Evolutionary conservation across 2,113 vertebrate species (phyloP).

Genomic region (Oplegnathus fasciatus): DNA sequence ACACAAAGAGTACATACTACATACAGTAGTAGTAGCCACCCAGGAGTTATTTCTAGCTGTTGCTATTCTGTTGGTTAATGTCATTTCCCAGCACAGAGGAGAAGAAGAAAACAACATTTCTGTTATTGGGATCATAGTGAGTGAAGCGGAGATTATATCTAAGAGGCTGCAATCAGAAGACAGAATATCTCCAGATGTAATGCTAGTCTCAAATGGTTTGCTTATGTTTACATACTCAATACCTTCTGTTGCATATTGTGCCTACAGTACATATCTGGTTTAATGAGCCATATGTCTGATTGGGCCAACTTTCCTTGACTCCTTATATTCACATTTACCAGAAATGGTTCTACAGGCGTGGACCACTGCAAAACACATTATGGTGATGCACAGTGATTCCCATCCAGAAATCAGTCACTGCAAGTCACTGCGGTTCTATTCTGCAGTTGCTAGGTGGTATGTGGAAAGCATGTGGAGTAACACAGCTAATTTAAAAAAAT

Average conservation of each 20-base stretch:
- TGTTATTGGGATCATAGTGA: constrained; percentile 25
- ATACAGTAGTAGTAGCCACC: neutral
- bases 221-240: constrained; percentile 54
- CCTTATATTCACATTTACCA: constrained; percentile 21
- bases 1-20: neutral
- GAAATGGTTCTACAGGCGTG: constrained; percentile 6
- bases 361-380: constrained; percentile 18
- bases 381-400: constrained; percentile 18
- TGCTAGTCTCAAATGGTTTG: constrained; percentile 43
- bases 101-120: neutral
- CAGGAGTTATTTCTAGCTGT: neutral
- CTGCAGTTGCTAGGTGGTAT: neutral
- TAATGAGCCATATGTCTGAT: constrained; percentile 63
- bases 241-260: constrained; percentile 59
- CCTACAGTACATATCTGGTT: constrained; percentile 48
- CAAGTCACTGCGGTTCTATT: neutral
- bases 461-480: neutral
- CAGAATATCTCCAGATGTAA: constrained; percentile 50
- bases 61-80: constrained; percentile 9
- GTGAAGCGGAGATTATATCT: constrained; percentile 29
- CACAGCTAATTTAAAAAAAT: neutral
- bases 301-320: constrained; percentile 13
- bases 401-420: constrained; percentile 5
- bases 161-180: constrained; percentile 46
- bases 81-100: neutral